A percentile compares a stretch with the other conserved stretches of the same genome.
Conservation (phyloP, 2,888 invertebrate species). For the Shargacucullia verbasci region DNA sequence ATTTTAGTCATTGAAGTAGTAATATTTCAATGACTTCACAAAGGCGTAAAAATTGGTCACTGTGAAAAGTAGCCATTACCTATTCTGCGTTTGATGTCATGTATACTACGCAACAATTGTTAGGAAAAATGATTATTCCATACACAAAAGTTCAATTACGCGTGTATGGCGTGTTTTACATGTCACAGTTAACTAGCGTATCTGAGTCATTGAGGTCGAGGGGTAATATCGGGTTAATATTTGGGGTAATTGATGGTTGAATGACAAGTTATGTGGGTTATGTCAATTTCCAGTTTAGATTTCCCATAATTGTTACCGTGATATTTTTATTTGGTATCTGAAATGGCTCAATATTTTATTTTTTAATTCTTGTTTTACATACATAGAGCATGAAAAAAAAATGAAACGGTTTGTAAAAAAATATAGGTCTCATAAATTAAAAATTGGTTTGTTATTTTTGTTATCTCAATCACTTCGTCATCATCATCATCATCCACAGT, state of each 20-base stretch:
- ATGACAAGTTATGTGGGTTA: neutral
- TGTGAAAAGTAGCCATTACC: neutral
- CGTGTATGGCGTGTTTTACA: neutral
- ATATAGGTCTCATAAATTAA: too few relatives aligned
- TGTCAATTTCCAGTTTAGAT: neutral
- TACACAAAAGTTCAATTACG: neutral
- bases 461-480: too few relatives aligned
- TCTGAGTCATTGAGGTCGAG: slow-evolving; percentile 6
- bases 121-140: neutral
- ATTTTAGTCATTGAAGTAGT: too few relatives aligned
- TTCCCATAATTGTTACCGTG: too few relatives aligned
- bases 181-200: slow-evolving; percentile 3
- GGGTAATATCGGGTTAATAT: neutral
- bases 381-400: too few relatives aligned
- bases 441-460: too few relatives aligned
- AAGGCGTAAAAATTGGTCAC: neutral
- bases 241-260: slow-evolving; percentile 14
- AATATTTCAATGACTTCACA: neutral
- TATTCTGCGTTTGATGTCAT: neutral
- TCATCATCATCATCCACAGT: too few relatives aligned
- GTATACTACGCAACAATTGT: neutral
- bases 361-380: too few relatives aligned
- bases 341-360: too few relatives aligned
- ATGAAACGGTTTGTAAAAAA: too few relatives aligned
- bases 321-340: too few relatives aligned